phyloP scores from a whole-genome alignment of 2,888 invertebrate species.

The Odontocolon sp. region DNA sequence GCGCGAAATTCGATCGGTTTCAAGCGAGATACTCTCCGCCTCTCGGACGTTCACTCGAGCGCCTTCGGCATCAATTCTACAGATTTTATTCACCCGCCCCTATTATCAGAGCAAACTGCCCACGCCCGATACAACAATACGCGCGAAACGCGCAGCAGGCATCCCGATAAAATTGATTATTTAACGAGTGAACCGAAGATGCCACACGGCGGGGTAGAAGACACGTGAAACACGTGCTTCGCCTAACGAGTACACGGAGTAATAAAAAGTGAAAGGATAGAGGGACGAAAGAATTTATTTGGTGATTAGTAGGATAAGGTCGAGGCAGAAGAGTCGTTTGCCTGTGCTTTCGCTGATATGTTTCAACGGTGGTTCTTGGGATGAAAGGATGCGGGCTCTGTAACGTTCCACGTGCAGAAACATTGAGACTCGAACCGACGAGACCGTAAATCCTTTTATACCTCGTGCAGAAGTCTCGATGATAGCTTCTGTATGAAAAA shows the following conservation, averaged over 20 bases:
- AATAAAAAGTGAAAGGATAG: conserved; percentile 58
- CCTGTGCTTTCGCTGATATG: conserved; percentile 41
- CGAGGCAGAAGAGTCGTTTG: conserved; percentile 49
- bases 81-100: conserved; percentile 58
- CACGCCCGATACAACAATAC: conserved; percentile 58
- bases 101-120: conserved; percentile 60
- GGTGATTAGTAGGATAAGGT: conserved; percentile 61
- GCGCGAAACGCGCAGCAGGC: conserved; percentile 58
- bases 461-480: conserved; percentile 19
- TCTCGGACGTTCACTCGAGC: conserved; percentile 9
- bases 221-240: conserved; percentile 59
- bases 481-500: conserved; percentile 26
- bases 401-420: conserved; percentile 34
- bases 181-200: conserved; percentile 56
- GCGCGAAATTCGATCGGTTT: conserved; percentile 60
- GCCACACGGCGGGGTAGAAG: conserved; percentile 49
- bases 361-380: conserved; percentile 10
- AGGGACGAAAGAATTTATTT: conserved; percentile 60
- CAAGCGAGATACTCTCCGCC: conserved; percentile 30
- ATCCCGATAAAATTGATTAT: conserved; percentile 60
- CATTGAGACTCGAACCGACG: conserved; percentile 45
- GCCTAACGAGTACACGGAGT: conserved; percentile 59
- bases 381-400: conserved; percentile 15
- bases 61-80: conserved; percentile 53
- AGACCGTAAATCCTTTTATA: conserved; percentile 54